These are phyloP conservation scores for Fratercula arctica DNA, from an alignment of 2,797 vertebrate genomes.

Conservation along the genomic window DNA sequence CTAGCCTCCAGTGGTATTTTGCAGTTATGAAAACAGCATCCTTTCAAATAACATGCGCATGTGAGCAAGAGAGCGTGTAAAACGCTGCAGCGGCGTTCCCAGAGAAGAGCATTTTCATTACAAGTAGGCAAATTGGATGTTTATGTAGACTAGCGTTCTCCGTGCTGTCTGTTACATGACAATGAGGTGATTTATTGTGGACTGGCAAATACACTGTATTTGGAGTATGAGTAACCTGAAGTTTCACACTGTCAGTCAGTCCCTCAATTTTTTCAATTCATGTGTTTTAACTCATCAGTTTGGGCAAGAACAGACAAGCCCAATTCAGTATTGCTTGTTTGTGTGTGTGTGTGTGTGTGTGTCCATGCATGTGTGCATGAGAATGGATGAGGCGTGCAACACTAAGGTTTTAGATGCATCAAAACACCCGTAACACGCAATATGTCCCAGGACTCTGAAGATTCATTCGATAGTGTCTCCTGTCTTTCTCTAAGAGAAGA, in stretches of 20 bases:
- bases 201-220: background rate
- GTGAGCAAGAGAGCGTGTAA: conserved; percentile 38
- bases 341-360: rapidly evolving
- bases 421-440: background rate
- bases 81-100: background rate
- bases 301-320: background rate
- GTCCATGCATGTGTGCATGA: rapidly evolving
- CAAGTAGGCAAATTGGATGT: background rate
- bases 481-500: background rate
- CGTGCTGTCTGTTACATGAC: background rate
- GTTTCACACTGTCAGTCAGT: background rate
- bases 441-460: background rate
- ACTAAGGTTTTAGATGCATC: background rate
- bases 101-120: background rate
- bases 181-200: background rate
- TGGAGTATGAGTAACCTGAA: background rate
- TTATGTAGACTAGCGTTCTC: background rate
- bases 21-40: background rate
- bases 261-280: background rate
- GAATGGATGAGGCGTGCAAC: background rate
- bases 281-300: background rate
- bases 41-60: background rate
- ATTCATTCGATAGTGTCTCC: background rate
- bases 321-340: background rate
- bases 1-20: conserved; percentile 36